Percentiles rank a stretch among this genome's conserved stretches.
phyloP scores from a whole-genome alignment of 2,797 vertebrate species.

The Avahi laniger region DNA sequence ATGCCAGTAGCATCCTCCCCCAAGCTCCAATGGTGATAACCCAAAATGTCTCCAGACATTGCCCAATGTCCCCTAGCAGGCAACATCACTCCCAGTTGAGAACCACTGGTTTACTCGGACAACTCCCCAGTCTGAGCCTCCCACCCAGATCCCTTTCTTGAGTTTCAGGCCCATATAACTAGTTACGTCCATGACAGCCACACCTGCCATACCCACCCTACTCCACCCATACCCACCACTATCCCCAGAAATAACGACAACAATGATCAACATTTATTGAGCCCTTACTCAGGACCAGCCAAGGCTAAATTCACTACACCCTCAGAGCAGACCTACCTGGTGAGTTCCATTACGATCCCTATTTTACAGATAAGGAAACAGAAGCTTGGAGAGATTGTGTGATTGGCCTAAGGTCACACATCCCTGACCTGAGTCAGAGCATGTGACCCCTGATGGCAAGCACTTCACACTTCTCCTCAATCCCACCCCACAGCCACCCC shows the following conservation, averaged over 20 bases:
- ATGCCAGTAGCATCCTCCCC: background rate
- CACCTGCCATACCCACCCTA: background rate
- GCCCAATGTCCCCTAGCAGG: background rate
- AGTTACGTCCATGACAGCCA: background rate
- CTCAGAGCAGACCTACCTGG: background rate
- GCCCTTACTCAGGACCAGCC: background rate
- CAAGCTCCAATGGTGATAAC: background rate
- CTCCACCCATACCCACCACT: background rate
- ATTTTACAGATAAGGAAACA: background rate
- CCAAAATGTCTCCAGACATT: background rate
- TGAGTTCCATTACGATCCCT: background rate
- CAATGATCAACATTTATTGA: background rate
- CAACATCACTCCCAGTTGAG: background rate
- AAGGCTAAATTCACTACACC: rapidly evolving
- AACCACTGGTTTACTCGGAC: background rate
- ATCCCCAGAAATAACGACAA: background rate
- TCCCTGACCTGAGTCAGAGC: background rate
- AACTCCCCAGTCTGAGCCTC: background rate
- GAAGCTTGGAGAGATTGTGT: background rate
- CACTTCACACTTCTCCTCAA: too few species aligned
- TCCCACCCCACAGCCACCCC: too few species aligned
- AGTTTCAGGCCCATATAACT: background rate
- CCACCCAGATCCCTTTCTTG: background rate
- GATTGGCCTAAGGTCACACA: too few species aligned
- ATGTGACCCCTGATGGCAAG: background rate